A percentile compares a stretch with the other conserved stretches of the same genome.
These are phyloP conservation scores for Dysmachus trigonus DNA, from an alignment of 2,888 invertebrate species.

Conservation along the genomic window DNA sequence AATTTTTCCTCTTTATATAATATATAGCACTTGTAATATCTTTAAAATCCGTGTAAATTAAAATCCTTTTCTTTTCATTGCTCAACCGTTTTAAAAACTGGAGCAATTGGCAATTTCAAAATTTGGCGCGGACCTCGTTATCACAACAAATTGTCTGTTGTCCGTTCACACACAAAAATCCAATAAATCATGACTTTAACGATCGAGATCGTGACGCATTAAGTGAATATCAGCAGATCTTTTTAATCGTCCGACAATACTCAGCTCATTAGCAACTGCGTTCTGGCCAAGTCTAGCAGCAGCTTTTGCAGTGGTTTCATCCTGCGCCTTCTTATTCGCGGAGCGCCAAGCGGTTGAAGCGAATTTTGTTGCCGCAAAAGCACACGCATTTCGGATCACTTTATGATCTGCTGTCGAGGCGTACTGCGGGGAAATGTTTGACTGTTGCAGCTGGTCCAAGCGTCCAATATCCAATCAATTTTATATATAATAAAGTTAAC, in stretches of 20 bases:
- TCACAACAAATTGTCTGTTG: background rate
- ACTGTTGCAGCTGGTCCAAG: background rate
- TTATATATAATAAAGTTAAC: constrained; percentile 29
- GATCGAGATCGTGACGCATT: background rate
- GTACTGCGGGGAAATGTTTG: background rate
- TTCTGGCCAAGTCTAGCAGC: background rate
- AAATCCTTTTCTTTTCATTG: background rate
- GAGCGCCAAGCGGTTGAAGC: background rate
- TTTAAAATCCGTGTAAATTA: background rate
- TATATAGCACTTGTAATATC: too few relatives aligned
- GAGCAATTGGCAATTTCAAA: background rate
- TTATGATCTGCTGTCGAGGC: background rate
- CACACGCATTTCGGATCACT: background rate
- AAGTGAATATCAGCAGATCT: background rate
- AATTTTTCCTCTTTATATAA: too few relatives aligned
- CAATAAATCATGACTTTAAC: background rate
- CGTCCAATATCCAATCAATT: constrained; percentile 7
- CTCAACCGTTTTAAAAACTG: background rate
- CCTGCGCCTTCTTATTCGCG: background rate
- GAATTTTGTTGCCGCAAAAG: background rate
- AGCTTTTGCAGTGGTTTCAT: background rate
- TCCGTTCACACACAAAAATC: background rate
- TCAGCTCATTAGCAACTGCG: background rate
- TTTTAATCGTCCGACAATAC: background rate
- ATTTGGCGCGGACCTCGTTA: background rate